phyloP scores from a whole-genome alignment of 2,888 invertebrate genomes.

The Idaea dimidiata region DNA sequence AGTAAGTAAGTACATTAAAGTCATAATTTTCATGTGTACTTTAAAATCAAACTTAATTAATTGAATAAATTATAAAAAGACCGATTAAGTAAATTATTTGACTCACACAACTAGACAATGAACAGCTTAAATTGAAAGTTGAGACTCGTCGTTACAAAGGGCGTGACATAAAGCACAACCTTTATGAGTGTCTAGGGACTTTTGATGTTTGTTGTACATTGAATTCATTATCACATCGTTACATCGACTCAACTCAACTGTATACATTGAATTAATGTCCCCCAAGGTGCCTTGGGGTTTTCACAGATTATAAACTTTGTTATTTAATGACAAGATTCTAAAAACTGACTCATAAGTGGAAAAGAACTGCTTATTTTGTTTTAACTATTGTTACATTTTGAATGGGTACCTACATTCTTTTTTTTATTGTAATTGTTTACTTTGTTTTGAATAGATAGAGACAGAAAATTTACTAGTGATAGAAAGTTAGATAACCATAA shows the following conservation, averaged over 20 bases:
- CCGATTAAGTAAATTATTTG: background rate
- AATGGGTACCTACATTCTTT: too few species aligned
- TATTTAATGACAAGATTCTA: too few species aligned
- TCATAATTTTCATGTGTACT: background rate
- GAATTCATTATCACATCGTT: conserved; percentile 25
- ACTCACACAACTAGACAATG: background rate
- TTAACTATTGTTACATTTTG: too few species aligned
- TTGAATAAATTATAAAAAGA: background rate
- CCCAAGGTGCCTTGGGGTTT: conserved; percentile 17
- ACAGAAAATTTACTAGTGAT: too few species aligned
- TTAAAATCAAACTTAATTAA: background rate
- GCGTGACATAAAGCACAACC: background rate
- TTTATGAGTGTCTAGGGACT: conserved; percentile 10
- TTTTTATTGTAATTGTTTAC: too few species aligned
- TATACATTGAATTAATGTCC: conserved; percentile 23
- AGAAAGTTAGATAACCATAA: too few species aligned
- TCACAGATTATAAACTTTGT: conserved; percentile 12
- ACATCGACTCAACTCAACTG: conserved; percentile 13
- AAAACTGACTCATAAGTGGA: too few species aligned
- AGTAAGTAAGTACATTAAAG: conserved; percentile 11
- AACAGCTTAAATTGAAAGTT: background rate
- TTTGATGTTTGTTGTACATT: conserved; percentile 18
- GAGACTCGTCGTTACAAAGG: background rate
- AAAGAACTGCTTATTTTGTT: too few species aligned
- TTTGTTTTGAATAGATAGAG: too few species aligned